A percentile compares a stretch with the other conserved stretches of the same genome.
These are phyloP conservation scores for Ophion obscuratus DNA, from an alignment of 2,888 invertebrate species.

Conservation along the genomic window DNA sequence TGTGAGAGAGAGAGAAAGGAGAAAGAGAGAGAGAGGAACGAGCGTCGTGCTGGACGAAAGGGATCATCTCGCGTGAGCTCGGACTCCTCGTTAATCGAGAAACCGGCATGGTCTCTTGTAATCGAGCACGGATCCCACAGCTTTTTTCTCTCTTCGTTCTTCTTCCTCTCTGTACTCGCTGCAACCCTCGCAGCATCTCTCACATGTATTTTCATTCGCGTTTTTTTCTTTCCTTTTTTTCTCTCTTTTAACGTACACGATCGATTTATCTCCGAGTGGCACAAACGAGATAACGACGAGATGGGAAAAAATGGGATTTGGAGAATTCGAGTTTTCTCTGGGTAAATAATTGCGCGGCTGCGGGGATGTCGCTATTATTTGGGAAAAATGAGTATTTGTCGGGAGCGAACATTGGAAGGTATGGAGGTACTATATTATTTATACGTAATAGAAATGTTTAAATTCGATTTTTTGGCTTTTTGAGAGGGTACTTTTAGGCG, in stretches of 20 bases:
- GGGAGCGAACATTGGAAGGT: neutral
- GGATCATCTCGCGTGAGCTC: slow-evolving; percentile 66
- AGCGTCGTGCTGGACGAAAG: slow-evolving; percentile 61
- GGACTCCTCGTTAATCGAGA: slow-evolving; percentile 66
- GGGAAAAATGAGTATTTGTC: neutral
- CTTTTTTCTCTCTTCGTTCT: slow-evolving; percentile 64
- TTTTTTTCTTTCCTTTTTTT: neutral
- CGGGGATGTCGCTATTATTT: too few relatives aligned
- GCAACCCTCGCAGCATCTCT: slow-evolving; percentile 1
- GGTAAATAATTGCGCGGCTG: too few relatives aligned
- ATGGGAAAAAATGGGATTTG: slow-evolving; percentile 17
- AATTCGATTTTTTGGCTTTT: too few relatives aligned
- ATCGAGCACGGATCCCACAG: slow-evolving; percentile 65
- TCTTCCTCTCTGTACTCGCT: slow-evolving; percentile 42
- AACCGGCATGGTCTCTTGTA: slow-evolving; percentile 63
- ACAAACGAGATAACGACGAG: slow-evolving; percentile 47
- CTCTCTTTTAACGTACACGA: neutral
- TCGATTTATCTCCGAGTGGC: slow-evolving; percentile 62
- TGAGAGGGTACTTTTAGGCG: too few relatives aligned
- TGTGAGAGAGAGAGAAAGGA: neutral
- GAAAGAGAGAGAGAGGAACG: slow-evolving; percentile 7
- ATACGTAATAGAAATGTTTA: neutral
- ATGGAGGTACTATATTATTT: neutral
- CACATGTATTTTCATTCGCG: slow-evolving; percentile 12
- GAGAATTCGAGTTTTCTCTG: neutral